Evolutionary conservation across 1,140 invertebrate genomes (phyloP).

Genomic region (Heliconius melpomene): DNA sequence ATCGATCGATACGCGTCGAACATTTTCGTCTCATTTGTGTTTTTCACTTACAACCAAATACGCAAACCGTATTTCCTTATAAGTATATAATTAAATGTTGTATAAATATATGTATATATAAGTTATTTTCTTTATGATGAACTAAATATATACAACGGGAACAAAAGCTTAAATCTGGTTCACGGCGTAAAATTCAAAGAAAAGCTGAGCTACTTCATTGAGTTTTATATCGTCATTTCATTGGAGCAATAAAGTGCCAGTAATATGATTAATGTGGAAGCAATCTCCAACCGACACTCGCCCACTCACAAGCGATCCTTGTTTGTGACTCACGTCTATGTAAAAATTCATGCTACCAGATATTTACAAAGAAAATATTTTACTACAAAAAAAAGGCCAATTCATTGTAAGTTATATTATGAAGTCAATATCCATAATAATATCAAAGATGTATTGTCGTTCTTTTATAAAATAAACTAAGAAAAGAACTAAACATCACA

Average conservation of each 20-base stretch:
- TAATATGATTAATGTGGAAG: constrained; percentile 71
- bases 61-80: no score
- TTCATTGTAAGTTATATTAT: constrained; percentile 34
- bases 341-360: constrained; percentile 42
- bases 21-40: constrained; percentile 33
- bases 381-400: constrained; percentile 24
- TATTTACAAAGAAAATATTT: constrained; percentile 34
- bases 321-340: constrained; percentile 53
- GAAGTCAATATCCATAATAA: constrained; percentile 39
- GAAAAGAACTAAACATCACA: constrained; percentile 35
- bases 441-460: constrained; percentile 35
- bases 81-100: no score
- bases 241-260: constrained; percentile 67
- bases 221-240: constrained; percentile 56
- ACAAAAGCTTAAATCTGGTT: constrained; percentile 1
- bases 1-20: constrained; percentile 55
- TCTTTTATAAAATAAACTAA: constrained; percentile 36
- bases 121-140: background rate
- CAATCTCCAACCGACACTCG: constrained; percentile 55
- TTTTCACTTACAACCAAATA: background rate
- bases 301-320: constrained; percentile 55
- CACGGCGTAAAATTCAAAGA: constrained; percentile 5
- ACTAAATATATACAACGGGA: background rate
- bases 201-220: constrained; percentile 20
- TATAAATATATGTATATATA: no score